Base-by-base conservation (phyloP, 1,140 invertebrate species). In the Macrobrachium nipponense region DNA sequence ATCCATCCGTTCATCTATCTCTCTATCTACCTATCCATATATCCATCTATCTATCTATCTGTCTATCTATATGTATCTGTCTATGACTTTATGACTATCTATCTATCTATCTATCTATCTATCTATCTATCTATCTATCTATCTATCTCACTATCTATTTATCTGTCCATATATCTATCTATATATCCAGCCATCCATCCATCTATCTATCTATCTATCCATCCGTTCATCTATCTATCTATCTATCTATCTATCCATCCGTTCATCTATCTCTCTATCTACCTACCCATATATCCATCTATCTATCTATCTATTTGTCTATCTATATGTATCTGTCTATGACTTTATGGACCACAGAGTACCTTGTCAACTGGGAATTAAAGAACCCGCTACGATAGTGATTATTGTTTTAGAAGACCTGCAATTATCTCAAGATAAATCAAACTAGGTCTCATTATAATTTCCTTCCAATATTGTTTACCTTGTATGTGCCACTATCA, bases 1-100 rank as follows among this genome's bases (percentile, higher is more conserved):
- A 61, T 64, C 11, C 66, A n/a, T 64, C n/a, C n/a, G 27, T 62
- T 18, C 62, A n/a, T 80, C n/a, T 64, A 44, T 64, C n/a, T 68
- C 23, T 80, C 14, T 80, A 20, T 80, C 14, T 68, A 20, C 51
- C 14, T 64, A 44, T 64, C 11, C 20, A 59, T 68, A 23, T 51
- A 59, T 51, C 0, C 23, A 23, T 18, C 4, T 20, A 23, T 20
- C 12, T 68, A 27, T 80, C 7, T 68, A n/a, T 51, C 3, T 60
- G 6, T 73, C 14, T 83, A 36, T 83, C 11, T 83, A 36, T 83
- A 60, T 84, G 51, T 78, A 62, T 78, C n/a, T n/a, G 23, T 78
- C 44, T 78, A n/a, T 84, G n/a, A n/a, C n/a, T n/a, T n/a, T n/a
- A n/a, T n/a, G n/a, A n/a, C n/a, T n/a, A 23, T 78, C n/a, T 70